These are phyloP conservation scores for Cryptoblepharus egeriae DNA, from an alignment of 2,797 vertebrate genomes.

Conservation along the genomic window DNA sequence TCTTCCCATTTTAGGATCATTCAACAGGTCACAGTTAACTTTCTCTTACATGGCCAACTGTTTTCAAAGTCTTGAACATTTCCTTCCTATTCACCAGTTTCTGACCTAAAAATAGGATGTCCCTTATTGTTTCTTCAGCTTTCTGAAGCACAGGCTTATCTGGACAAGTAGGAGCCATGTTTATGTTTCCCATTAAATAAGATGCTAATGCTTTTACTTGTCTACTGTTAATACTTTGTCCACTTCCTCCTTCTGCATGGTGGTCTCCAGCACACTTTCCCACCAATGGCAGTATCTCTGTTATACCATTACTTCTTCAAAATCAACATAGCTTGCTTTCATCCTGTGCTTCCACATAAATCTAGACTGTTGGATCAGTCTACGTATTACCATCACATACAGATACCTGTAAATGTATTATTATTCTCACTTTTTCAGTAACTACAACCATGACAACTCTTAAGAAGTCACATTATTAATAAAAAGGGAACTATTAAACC, in stretches of 20 bases:
- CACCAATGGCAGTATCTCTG: not conserved
- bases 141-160: conserved; percentile 1
- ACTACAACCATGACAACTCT: not conserved
- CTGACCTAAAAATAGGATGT: conserved; percentile 14
- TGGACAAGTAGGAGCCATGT: conserved; percentile 11
- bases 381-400: not conserved
- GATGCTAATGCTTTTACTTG: not conserved
- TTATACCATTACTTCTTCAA: not conserved
- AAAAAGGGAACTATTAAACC: not conserved
- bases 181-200: not conserved
- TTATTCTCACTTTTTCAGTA: not conserved
- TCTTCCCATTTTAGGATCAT: conserved; percentile 14
- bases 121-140: conserved; percentile 6
- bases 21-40: conserved; percentile 8
- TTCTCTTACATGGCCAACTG: conserved; percentile 9
- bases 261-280: not conserved
- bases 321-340: not conserved
- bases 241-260: not conserved
- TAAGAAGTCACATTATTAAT: not conserved
- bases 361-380: not conserved
- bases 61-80: conserved; percentile 34
- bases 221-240: not conserved
- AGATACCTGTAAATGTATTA: not conserved
- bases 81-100: conserved; percentile 21
- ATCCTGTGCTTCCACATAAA: not conserved